A percentile compares a stretch with the other conserved stretches of the same genome.
phyloP scores from a whole-genome alignment of 1,140 invertebrate species.

The Augochlora pura region DNA sequence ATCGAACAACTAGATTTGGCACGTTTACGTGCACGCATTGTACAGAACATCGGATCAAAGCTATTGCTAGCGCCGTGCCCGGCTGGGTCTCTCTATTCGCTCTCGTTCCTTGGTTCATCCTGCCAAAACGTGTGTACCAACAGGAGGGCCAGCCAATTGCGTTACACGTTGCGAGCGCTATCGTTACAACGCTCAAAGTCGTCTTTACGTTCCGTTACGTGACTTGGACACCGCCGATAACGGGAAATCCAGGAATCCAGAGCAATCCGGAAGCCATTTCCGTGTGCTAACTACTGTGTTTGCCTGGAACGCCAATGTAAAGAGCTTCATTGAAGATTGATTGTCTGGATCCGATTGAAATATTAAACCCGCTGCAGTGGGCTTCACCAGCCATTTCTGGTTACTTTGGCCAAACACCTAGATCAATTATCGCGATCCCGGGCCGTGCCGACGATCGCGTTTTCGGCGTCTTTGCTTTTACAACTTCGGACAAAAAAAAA shows the following conservation, averaged over 20 bases:
- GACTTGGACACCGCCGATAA: slow-evolving; percentile 56
- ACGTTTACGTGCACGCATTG: slow-evolving; percentile 56
- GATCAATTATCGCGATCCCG: neutral
- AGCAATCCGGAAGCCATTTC: slow-evolving; percentile 35
- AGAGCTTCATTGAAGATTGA: slow-evolving; percentile 32
- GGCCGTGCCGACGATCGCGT: no score
- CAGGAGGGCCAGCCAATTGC: slow-evolving; percentile 54
- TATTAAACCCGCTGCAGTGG: neutral
- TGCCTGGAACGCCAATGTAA: slow-evolving; percentile 21
- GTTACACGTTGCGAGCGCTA: slow-evolving; percentile 58
- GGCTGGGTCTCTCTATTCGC: slow-evolving; percentile 41
- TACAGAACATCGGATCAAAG: slow-evolving; percentile 57
- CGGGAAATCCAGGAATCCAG: slow-evolving; percentile 39
- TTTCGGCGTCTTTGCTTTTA: no score
- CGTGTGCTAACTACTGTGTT: slow-evolving; percentile 31
- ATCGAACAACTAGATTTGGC: slow-evolving; percentile 62
- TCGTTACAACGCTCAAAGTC: slow-evolving; percentile 61
- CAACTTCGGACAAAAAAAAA: no score
- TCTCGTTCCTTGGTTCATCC: slow-evolving; percentile 58
- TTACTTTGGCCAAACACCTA: neutral
- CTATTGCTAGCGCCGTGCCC: slow-evolving; percentile 45
- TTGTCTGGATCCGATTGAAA: slow-evolving; percentile 6
- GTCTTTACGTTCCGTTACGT: slow-evolving; percentile 61
- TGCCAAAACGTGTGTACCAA: slow-evolving; percentile 55
- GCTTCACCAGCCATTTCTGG: neutral